A percentile compares a stretch with the other conserved stretches of the same genome.
phyloP scores from a whole-genome alignment of 2,113 vertebrate genomes.

The Heliornis fulica region DNA sequence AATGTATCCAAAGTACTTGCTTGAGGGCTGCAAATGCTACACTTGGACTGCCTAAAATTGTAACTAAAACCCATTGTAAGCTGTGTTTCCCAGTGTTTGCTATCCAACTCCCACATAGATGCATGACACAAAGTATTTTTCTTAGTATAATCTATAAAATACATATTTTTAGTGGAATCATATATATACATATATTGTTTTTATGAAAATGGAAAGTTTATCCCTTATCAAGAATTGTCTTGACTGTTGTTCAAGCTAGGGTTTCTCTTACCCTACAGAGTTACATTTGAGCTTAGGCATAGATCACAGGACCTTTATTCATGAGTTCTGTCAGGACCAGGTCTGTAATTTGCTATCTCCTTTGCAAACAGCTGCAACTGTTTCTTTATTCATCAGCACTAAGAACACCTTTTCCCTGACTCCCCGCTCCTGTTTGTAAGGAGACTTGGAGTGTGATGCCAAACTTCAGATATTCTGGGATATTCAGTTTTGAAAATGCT shows the following conservation, averaged over 20 bases:
- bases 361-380: background rate
- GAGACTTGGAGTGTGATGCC: background rate
- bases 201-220: background rate
- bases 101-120: background rate
- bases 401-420: background rate
- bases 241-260: background rate
- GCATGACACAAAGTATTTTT: background rate
- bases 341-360: background rate
- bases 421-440: background rate
- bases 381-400: background rate
- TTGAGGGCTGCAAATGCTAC: background rate
- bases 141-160: background rate
- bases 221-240: background rate
- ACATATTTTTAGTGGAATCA: background rate
- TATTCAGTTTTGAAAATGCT: background rate
- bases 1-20: background rate
- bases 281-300: background rate
- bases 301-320: background rate
- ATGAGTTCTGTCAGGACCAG: background rate
- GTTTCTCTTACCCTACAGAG: background rate
- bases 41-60: background rate
- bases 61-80: background rate
- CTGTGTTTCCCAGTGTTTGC: background rate
- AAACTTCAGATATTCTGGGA: background rate
- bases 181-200: background rate